These are phyloP conservation scores for Lates japonicus DNA, from an alignment of 2,797 vertebrate genomes.

Conservation along the genomic window DNA sequence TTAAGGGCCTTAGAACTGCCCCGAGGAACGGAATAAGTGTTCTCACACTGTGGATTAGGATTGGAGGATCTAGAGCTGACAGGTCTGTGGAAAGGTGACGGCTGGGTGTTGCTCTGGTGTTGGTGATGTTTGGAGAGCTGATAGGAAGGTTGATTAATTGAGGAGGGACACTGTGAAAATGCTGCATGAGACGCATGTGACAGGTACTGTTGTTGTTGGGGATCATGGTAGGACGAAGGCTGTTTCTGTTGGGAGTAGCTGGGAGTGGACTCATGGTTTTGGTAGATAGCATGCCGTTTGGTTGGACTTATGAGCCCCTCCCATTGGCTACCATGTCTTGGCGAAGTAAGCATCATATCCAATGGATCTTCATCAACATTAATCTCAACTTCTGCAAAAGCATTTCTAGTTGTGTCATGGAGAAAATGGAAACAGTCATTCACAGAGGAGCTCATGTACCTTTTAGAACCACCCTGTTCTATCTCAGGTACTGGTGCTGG, in stretches of 20 bases:
- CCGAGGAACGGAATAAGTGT: conserved; percentile 61
- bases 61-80: conserved; percentile 43
- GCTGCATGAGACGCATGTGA: conserved; percentile 35
- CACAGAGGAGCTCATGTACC: conserved; percentile 60
- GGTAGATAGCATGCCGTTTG: conserved; percentile 78
- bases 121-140: conserved; percentile 49
- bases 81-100: conserved; percentile 59
- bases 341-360: conserved; percentile 68
- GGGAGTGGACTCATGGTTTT: conserved; percentile 70
- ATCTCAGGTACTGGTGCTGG: conserved; percentile 25
- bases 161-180: conserved; percentile 54
- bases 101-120: conserved; percentile 51
- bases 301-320: conserved; percentile 64
- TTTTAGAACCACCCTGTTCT: conserved; percentile 51
- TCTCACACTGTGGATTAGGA: conserved; percentile 60
- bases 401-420: conserved; percentile 81
- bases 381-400: conserved; percentile 88
- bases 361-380: conserved; percentile 88
- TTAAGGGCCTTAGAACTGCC: conserved; percentile 54
- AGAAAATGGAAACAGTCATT: conserved; percentile 71
- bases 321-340: conserved; percentile 52
- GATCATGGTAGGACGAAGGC: conserved; percentile 31
- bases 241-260: conserved; percentile 59
- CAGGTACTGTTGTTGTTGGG: conserved; percentile 45
- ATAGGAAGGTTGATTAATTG: conserved; percentile 58